These are phyloP conservation scores for Chunga burmeisteri DNA, from an alignment of 2,113 vertebrate genomes.

Conservation along the genomic window DNA sequence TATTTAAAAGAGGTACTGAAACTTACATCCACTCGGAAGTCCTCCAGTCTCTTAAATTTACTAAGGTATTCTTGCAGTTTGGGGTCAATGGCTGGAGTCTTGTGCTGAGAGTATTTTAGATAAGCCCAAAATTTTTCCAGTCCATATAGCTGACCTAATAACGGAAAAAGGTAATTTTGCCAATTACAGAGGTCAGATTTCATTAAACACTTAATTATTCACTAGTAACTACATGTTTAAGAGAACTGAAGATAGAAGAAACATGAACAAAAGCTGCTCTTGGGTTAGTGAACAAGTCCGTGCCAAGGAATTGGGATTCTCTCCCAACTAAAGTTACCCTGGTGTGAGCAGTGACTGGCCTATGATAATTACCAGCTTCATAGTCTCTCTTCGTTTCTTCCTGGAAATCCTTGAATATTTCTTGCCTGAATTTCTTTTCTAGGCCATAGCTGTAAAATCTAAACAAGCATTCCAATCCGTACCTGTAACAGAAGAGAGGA, in stretches of 20 bases:
- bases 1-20: background rate
- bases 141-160: slow-evolving; percentile 92
- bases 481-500: slow-evolving; percentile 74
- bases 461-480: slow-evolving; percentile 96
- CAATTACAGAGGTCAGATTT: background rate
- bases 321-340: background rate
- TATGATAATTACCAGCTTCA: slow-evolving; percentile 86
- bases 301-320: background rate
- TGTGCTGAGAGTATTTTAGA: slow-evolving; percentile 88
- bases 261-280: background rate
- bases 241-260: background rate
- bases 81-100: slow-evolving; percentile 83
- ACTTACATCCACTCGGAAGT: slow-evolving; percentile 94
- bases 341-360: background rate
- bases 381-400: slow-evolving; percentile 94
- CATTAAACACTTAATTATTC: background rate
- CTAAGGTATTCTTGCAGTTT: slow-evolving; percentile 89
- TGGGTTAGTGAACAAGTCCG: background rate
- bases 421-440: slow-evolving; percentile 92
- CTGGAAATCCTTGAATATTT: slow-evolving; percentile 95
- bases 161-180: slow-evolving; percentile 1
- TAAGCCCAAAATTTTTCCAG: slow-evolving; percentile 99
- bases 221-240: background rate
- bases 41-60: slow-evolving; percentile 92
- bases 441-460: slow-evolving; percentile 97